phyloP scores from a whole-genome alignment of 2,888 invertebrate genomes.

The Helleia helle region DNA sequence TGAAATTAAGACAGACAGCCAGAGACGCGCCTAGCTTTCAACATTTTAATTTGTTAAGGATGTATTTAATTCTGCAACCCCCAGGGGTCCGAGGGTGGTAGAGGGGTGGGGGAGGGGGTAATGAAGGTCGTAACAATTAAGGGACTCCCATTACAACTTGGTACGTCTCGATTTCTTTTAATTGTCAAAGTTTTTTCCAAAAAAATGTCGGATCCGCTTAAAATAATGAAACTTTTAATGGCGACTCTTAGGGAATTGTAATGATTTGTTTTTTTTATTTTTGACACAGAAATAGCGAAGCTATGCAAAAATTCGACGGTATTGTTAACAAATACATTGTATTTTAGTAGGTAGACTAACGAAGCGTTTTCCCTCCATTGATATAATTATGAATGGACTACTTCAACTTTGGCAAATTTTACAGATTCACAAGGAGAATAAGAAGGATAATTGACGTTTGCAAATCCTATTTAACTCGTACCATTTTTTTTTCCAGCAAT shows the following conservation, averaged over 20 bases:
- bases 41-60: conserved; percentile 1
- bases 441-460: too few relatives aligned
- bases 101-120: background rate
- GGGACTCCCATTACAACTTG: background rate
- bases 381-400: too few relatives aligned
- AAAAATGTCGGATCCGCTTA: background rate
- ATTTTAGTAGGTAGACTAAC: too few relatives aligned
- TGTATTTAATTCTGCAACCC: background rate
- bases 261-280: background rate
- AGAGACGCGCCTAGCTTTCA: background rate
- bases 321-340: too few relatives aligned
- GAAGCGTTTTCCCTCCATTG: too few relatives aligned
- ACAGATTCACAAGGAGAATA: too few relatives aligned
- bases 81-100: background rate
- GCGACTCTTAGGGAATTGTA: background rate
- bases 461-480: too few relatives aligned
- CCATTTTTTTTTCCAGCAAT: too few relatives aligned
- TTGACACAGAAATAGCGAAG: too few relatives aligned
- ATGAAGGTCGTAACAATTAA: conserved; percentile 3
- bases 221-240: conserved; percentile 1
- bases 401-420: too few relatives aligned
- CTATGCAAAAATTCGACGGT: too few relatives aligned
- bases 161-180: background rate
- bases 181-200: conserved; percentile 5
- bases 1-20: too few relatives aligned